Evolutionary conservation across 2,113 vertebrate species (phyloP), one percentile per base, ranked within the genome.

Genomic region (Platichthys stellatus): DNA sequence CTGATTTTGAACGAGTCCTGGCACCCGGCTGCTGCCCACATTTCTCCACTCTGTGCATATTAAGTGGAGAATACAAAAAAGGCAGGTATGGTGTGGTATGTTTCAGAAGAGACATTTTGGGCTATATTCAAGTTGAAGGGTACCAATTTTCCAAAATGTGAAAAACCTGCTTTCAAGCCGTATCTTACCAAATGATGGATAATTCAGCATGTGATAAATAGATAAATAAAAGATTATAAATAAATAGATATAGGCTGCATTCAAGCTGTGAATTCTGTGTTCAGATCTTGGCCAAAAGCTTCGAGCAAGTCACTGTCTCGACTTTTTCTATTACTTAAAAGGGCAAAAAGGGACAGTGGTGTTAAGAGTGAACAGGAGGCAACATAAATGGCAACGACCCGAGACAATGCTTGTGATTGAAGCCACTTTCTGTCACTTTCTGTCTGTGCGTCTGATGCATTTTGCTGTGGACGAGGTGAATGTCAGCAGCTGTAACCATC

Each of bases 61-160:
- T 58, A 71, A 79, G 63, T 72, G 70, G 0, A 62, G 81, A 69
- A 17, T 63, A 62, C 83, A 69, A 10, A 40, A 43, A 59, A 15
- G 35, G 63, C 47, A 70, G 54, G 24, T 61, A 63, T 4, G 2
- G 40, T 4, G 21, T 56, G 20, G 74, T 67, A n/a, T 69, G 53
- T 78, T 75, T 59, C 17, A 79, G 23, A 49, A 69, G 65, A 31
- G 66, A 64, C 59, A 72, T 82, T 75, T 45, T 43, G 71, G 58
- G 82, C 28, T 21, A n/a, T 24, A 57, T 83, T 66, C 40, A 83
- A 71, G 20, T 64, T 74, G 70, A 74, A 72, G 62, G 56, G 73
- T 8, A 49, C 58, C 63, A 72, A 63, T 63, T 86, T 86, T 49
- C 53, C 62, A 57, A 72, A 76, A 70, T 54, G 60, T 56, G 45